These are phyloP conservation scores for Crotalus horridus DNA, from an alignment of 2,113 vertebrate species.

Conservation along the genomic window DNA sequence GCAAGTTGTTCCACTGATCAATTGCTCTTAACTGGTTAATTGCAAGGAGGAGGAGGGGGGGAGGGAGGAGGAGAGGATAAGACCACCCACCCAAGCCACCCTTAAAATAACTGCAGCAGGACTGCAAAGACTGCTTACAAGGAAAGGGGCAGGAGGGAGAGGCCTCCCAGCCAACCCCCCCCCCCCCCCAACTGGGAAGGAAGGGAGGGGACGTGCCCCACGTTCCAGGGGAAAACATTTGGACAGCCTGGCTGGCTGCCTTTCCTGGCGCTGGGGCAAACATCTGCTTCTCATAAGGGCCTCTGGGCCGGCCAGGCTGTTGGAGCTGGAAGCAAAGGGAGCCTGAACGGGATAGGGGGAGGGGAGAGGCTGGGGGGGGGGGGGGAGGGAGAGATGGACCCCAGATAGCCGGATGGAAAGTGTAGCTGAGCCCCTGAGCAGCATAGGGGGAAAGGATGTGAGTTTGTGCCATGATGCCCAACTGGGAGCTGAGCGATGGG, in stretches of 20 bases:
- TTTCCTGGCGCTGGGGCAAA: background rate
- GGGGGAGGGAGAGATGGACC: background rate
- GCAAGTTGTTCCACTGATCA: too few relatives aligned
- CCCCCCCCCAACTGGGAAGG: background rate
- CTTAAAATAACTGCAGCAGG: background rate
- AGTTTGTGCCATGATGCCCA: too few relatives aligned
- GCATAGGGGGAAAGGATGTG: background rate
- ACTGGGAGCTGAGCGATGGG: too few relatives aligned
- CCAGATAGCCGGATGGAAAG: background rate
- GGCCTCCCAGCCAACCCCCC: background rate
- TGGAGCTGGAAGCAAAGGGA: background rate
- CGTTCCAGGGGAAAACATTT: slow-evolving; percentile 14
- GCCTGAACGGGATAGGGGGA: too few relatives aligned
- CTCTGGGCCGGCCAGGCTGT: background rate
- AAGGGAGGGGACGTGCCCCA: background rate
- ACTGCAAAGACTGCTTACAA: background rate
- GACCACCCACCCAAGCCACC: background rate
- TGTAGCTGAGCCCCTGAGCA: background rate
- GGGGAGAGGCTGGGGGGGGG: background rate
- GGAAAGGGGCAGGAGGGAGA: background rate
- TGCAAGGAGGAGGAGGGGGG: too few relatives aligned
- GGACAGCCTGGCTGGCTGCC: background rate
- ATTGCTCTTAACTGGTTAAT: too few relatives aligned
- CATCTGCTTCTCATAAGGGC: slow-evolving; percentile 38
- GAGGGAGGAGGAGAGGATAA: background rate